phyloP scores from a whole-genome alignment of 1,140 invertebrate genomes.

The Monochamus saltuarius region DNA sequence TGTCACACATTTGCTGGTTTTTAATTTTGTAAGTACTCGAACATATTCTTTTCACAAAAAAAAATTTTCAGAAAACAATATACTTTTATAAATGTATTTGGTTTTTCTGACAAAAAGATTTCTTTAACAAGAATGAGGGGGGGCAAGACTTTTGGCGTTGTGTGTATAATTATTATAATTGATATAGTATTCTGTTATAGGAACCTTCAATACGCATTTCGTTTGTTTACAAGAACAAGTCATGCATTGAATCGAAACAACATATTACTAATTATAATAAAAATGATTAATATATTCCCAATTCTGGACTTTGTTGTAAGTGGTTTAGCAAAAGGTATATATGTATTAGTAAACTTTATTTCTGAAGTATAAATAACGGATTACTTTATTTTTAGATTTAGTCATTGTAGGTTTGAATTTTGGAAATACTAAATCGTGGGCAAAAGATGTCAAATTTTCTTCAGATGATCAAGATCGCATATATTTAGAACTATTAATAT shows the following conservation, averaged over 20 bases:
- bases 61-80: too few species aligned
- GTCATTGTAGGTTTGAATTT: constrained; percentile 4
- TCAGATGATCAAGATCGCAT: neutral
- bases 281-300: constrained; percentile 19
- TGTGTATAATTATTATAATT: too few species aligned
- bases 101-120: too few species aligned
- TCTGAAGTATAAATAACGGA: neutral
- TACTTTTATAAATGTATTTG: too few species aligned
- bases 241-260: constrained; percentile 15
- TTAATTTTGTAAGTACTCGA: too few species aligned
- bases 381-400: neutral
- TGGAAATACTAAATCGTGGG: neutral
- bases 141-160: too few species aligned
- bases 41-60: too few species aligned
- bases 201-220: constrained; percentile 22
- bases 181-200: constrained; percentile 4
- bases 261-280: constrained; percentile 13
- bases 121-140: too few species aligned
- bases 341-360: neutral
- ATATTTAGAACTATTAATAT: neutral
- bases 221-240: constrained; percentile 4
- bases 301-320: constrained; percentile 14
- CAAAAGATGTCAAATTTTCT: neutral
- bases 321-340: constrained; percentile 19
- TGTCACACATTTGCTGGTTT: too few species aligned